A percentile compares a stretch with the other conserved stretches of the same genome.
phyloP scores from a whole-genome alignment of 1,140 invertebrate species.

The Oreohelix idahoensis region DNA sequence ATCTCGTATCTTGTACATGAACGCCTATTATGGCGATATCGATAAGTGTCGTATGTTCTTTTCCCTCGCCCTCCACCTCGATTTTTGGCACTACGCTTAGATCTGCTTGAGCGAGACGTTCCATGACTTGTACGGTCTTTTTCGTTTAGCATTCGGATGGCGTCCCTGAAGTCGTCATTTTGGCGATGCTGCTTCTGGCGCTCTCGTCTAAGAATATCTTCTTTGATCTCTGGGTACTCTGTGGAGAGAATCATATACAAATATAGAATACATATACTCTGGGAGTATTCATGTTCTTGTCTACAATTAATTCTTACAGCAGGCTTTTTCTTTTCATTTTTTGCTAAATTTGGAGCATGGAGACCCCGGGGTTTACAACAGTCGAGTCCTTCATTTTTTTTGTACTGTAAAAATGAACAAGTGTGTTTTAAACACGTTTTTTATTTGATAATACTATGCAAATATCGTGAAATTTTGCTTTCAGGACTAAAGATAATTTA shows the following conservation, averaged over 20 bases:
- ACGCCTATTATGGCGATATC: conserved; percentile 51
- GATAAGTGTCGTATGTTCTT: conserved; percentile 52
- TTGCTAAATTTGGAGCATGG: no score
- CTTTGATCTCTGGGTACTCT: conserved; percentile 64
- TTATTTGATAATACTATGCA: no score
- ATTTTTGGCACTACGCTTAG: conserved; percentile 36
- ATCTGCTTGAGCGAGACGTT: not conserved
- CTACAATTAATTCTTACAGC: no score
- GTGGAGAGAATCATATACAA: conserved; percentile 33
- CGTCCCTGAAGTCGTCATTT: conserved; percentile 50
- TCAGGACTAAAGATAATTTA: no score
- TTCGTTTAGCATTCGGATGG: conserved; percentile 62
- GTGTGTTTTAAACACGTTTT: no score
- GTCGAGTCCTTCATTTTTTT: no score
- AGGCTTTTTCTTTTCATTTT: no score
- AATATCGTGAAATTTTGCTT: no score
- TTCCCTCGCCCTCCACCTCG: conserved; percentile 48
- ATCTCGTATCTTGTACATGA: conserved; percentile 71
- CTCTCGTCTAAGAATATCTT: conserved; percentile 56
- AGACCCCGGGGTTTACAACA: no score
- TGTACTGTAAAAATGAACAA: no score
- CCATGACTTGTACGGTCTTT: conserved; percentile 42
- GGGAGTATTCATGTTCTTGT: no score
- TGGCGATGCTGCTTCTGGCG: not conserved
- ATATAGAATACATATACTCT: not conserved